These are phyloP conservation scores for Erithacus rubecula DNA, from an alignment of 2,797 vertebrate species.

Conservation along the genomic window DNA sequence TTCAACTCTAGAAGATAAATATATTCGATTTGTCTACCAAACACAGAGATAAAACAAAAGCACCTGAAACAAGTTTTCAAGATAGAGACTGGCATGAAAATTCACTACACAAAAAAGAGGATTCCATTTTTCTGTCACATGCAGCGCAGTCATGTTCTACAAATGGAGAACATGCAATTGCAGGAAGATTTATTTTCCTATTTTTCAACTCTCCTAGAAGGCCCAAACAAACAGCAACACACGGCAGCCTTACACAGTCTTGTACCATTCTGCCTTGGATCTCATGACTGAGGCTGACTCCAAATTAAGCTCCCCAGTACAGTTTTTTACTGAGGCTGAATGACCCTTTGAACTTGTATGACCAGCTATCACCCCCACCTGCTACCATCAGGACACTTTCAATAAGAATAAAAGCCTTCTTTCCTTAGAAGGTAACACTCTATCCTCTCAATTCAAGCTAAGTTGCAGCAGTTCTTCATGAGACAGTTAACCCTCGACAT, in stretches of 20 bases:
- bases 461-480: not conserved
- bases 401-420: not conserved
- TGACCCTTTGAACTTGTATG: not conserved
- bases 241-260: not conserved
- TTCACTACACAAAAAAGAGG: not conserved
- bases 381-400: not conserved
- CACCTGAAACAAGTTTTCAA: not conserved
- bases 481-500: not conserved
- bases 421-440: not conserved
- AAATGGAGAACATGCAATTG: not conserved
- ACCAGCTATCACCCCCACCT: not conserved
- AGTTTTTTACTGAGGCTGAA: not conserved
- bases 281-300: not conserved
- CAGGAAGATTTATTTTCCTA: not conserved
- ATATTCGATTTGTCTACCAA: not conserved
- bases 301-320: not conserved
- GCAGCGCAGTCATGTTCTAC: not conserved
- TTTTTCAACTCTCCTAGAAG: not conserved
- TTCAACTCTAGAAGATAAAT: not conserved
- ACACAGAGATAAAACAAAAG: not conserved
- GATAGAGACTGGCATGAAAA: not conserved
- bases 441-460: not conserved
- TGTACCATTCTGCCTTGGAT: not conserved
- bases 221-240: rapidly evolving
- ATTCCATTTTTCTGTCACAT: not conserved